Evolutionary conservation across 2,113 vertebrate genomes (phyloP).

Genomic region (Maccullochella peelii): DNA sequence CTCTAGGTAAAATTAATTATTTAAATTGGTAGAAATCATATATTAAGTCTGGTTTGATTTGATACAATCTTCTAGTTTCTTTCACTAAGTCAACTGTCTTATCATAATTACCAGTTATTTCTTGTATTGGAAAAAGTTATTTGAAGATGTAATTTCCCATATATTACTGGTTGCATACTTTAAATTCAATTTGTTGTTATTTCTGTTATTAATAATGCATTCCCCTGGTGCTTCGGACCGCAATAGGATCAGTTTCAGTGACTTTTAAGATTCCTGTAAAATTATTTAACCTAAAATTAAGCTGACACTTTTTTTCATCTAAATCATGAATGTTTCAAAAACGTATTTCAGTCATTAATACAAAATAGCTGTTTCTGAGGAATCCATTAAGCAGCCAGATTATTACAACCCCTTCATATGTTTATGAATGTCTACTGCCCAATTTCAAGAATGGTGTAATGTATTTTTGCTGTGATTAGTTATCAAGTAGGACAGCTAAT

Average conservation of each 20-base stretch:
- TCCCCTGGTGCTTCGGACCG: neutral
- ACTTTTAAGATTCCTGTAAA: conserved; percentile 33
- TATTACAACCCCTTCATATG: conserved; percentile 29
- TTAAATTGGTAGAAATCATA: neutral
- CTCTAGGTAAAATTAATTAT: conserved; percentile 59
- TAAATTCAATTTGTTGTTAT: conserved; percentile 2
- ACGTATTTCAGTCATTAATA: conserved; percentile 29
- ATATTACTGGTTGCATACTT: conserved; percentile 6
- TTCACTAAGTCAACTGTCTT: neutral
- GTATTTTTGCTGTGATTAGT: conserved; percentile 57
- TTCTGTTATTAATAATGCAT: conserved; percentile 23
- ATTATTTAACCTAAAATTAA: conserved; percentile 24
- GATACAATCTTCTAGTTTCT: neutral
- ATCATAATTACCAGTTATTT: neutral
- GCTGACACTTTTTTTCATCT: conserved; percentile 30
- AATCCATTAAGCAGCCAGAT: conserved; percentile 27
- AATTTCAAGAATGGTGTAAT: conserved; percentile 48
- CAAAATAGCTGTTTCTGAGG: conserved; percentile 17
- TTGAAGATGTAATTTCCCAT: neutral
- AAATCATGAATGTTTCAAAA: conserved; percentile 30
- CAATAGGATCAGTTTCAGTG: conserved; percentile 9
- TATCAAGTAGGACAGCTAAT: conserved; percentile 49
- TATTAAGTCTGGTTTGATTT: neutral
- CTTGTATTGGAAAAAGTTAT: neutral
- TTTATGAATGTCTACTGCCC: conserved; percentile 35